Conservation (phyloP, 2,113 vertebrate genomes). For the Oenanthe oenanthe region DNA sequence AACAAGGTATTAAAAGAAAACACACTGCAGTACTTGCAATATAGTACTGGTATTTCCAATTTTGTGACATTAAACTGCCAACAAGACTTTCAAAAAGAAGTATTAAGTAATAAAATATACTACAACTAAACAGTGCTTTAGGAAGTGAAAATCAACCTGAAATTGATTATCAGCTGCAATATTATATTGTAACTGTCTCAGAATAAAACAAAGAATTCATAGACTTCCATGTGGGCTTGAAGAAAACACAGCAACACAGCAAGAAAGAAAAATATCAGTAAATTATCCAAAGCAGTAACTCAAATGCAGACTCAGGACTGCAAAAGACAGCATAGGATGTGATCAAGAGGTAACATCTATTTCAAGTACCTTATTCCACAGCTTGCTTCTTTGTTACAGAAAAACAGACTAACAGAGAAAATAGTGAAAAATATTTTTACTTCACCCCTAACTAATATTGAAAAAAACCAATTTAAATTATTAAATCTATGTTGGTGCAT, state of each 20-base stretch:
- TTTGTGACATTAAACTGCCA: background rate
- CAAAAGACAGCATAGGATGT: background rate
- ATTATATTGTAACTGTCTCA: background rate
- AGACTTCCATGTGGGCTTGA: background rate
- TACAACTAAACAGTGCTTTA: background rate
- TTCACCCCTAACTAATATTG: background rate
- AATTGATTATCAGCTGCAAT: background rate
- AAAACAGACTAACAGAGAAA: background rate
- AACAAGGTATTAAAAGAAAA: background rate
- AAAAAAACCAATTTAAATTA: background rate
- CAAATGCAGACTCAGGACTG: background rate
- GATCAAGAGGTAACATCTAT: background rate
- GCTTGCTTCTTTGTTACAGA: background rate
- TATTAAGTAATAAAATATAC: background rate
- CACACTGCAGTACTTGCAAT: fast-evolving
- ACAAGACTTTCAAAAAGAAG: background rate
- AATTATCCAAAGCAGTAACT: background rate
- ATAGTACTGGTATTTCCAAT: background rate
- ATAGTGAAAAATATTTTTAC: background rate
- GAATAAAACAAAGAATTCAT: background rate
- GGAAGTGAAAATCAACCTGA: background rate
- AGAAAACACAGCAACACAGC: background rate
- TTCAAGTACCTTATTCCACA: background rate
- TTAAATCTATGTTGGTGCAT: background rate
- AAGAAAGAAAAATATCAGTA: background rate